Conservation (phyloP, 2,888 invertebrate species). For the Stenoptilia bipunctidactyla region DNA sequence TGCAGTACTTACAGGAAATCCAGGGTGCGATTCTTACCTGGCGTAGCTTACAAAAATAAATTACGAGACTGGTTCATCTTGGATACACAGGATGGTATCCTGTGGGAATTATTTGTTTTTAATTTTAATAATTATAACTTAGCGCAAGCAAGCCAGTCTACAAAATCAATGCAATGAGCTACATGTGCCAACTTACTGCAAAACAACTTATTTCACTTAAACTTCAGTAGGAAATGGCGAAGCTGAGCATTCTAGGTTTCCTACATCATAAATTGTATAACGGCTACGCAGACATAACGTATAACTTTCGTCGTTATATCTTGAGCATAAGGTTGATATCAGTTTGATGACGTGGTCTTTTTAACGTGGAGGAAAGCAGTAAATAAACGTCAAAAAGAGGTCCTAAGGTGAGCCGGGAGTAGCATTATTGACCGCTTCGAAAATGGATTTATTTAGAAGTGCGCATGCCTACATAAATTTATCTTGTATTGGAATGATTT, state of each 20-base stretch:
- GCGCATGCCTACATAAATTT: no score
- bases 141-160: no score
- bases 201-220: background rate
- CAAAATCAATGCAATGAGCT: background rate
- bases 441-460: conserved; percentile 21
- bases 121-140: no score
- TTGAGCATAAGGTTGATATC: background rate
- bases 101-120: no score
- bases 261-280: background rate
- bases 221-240: background rate
- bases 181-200: background rate
- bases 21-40: no score
- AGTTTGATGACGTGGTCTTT: background rate
- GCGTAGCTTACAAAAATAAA: no score
- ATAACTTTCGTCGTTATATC: background rate
- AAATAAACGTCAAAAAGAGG: background rate
- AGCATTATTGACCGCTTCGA: conserved; percentile 22
- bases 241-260: conserved; percentile 2
- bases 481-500: no score
- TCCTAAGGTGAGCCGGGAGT: conserved; percentile 17
- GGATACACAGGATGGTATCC: no score
- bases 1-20: no score
- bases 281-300: background rate
- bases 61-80: no score
- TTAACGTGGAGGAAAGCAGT: background rate